These are phyloP conservation scores for Amphiduros pacificus DNA, from an alignment of 2,888 invertebrate genomes.

Conservation along the genomic window DNA sequence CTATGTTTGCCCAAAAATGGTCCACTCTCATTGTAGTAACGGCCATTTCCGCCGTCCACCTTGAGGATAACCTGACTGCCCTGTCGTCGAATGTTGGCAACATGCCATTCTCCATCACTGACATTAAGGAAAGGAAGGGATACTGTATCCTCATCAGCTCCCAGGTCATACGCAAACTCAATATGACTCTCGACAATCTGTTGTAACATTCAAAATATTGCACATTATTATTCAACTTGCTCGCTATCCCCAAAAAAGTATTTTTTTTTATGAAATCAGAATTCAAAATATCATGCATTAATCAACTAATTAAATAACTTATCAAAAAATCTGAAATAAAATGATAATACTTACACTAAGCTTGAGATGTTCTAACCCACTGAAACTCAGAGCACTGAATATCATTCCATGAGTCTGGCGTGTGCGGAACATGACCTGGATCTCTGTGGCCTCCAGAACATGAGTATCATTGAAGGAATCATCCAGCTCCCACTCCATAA, in stretches of 20 bases:
- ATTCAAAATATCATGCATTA: no score
- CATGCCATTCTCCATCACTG: conserved; percentile 88
- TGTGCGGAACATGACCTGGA: conserved; percentile 91
- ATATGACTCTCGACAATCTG: conserved; percentile 87
- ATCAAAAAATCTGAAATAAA: no score
- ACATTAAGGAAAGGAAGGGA: conserved; percentile 75
- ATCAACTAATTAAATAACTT: no score
- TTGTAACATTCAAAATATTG: no score
- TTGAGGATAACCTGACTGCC: conserved; percentile 85
- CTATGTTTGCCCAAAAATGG: no score
- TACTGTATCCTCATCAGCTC: conserved; percentile 69
- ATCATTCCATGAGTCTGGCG: conserved; percentile 90
- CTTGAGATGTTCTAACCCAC: conserved; percentile 74
- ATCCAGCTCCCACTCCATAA: conserved; percentile 87
- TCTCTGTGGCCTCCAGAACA: conserved; percentile 64
- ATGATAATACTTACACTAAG: conserved; percentile 65
- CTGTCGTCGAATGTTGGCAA: conserved; percentile 84
- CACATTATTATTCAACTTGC: no score
- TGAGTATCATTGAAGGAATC: conserved; percentile 34
- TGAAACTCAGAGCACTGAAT: conserved; percentile 68
- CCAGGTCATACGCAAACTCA: conserved; percentile 89
- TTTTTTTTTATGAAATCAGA: no score
- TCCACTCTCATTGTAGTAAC: conserved; percentile 38
- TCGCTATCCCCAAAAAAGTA: no score
- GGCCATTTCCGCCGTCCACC: conserved; percentile 91